A percentile compares a stretch with the other conserved stretches of the same genome.
phyloP scores from a whole-genome alignment of 1,140 invertebrate species.

The Drosophila tani region DNA sequence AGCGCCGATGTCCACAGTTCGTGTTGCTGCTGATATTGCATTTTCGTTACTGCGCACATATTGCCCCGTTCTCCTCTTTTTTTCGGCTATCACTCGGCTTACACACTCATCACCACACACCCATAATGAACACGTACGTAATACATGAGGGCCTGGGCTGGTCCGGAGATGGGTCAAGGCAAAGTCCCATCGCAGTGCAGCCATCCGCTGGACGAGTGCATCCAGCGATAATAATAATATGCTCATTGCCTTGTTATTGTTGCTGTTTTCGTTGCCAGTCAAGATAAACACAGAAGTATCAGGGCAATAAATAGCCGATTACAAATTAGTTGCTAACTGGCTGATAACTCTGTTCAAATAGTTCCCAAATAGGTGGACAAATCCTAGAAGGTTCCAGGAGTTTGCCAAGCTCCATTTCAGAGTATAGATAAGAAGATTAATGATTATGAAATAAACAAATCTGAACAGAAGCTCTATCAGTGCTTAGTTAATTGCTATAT shows the following conservation, averaged over 20 bases:
- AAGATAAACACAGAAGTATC: slow-evolving; percentile 16
- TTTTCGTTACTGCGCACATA: slow-evolving; percentile 38
- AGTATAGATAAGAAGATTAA: neutral
- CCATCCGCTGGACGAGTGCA: slow-evolving; percentile 19
- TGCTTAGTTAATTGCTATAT: neutral
- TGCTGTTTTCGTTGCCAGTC: slow-evolving; percentile 3
- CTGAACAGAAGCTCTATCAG: too few relatives aligned
- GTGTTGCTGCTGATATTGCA: slow-evolving; percentile 45
- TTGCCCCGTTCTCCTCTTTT: slow-evolving; percentile 34
- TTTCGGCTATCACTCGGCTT: slow-evolving; percentile 21
- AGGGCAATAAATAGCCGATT: slow-evolving; percentile 15
- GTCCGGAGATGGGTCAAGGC: slow-evolving; percentile 33
- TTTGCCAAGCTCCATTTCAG: too few relatives aligned
- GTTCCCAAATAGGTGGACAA: neutral
- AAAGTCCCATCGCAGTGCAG: slow-evolving; percentile 15
- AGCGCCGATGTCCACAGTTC: slow-evolving; percentile 1
- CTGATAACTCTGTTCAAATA: neutral
- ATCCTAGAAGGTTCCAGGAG: neutral
- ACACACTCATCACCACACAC: neutral
- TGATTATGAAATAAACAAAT: neutral
- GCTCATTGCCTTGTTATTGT: slow-evolving; percentile 5
- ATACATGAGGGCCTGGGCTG: neutral
- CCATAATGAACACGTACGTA: neutral
- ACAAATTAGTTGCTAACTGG: slow-evolving; percentile 24
- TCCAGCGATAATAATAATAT: slow-evolving; percentile 18